These are phyloP conservation scores for Oligia latruncula DNA, from an alignment of 2,888 invertebrate genomes.

Conservation along the genomic window DNA sequence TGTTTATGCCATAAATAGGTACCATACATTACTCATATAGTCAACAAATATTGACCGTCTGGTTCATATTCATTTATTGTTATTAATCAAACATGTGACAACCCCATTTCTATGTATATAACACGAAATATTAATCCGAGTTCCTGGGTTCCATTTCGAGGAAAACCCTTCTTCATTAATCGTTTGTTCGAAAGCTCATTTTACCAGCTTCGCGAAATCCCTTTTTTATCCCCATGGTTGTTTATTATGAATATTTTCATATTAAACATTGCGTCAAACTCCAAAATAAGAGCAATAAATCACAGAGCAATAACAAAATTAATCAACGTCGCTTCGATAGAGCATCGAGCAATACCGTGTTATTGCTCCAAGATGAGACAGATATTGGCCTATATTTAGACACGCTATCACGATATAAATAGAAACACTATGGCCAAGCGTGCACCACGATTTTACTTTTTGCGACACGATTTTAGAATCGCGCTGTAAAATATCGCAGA, in stretches of 20 bases:
- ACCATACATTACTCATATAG: neutral
- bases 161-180: neutral
- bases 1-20: neutral
- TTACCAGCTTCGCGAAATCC: neutral
- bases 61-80: neutral
- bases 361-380: constrained; percentile 37
- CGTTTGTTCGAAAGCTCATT: neutral
- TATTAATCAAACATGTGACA: neutral
- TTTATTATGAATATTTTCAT: neutral
- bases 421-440: neutral
- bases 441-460: too few relatives aligned
- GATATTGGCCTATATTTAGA: constrained; percentile 40
- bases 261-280: constrained; percentile 7
- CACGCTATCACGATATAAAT: constrained; percentile 14
- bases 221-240: neutral
- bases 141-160: neutral
- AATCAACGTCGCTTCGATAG: constrained; percentile 42
- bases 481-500: too few relatives aligned
- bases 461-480: too few relatives aligned
- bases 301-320: constrained; percentile 48
- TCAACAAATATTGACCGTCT: neutral
- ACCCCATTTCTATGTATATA: neutral
- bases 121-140: constrained; percentile 5
- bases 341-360: constrained; percentile 24
- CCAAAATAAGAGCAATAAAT: constrained; percentile 43